Evolutionary conservation across 2,888 invertebrate genomes (phyloP).

Genomic region (Mimas tiliae): DNA sequence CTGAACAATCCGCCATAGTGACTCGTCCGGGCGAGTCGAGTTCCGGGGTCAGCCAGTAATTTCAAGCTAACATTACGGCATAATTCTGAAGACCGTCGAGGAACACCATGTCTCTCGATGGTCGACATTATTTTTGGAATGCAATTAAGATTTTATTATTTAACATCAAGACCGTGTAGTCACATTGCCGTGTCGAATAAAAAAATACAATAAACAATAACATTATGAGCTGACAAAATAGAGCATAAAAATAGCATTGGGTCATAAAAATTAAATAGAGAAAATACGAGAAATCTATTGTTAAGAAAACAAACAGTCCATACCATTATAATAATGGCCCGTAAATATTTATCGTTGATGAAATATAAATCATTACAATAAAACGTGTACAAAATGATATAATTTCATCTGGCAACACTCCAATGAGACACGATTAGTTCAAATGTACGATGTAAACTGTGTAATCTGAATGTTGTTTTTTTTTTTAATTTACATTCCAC

Average conservation of each 20-base stretch:
- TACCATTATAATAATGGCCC: background rate
- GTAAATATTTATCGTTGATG: background rate
- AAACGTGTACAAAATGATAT: conserved; percentile 4
- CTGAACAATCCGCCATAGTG: too few species aligned
- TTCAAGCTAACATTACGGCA: too few species aligned
- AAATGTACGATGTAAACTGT: conserved; percentile 2
- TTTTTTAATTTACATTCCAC: conserved; percentile 15
- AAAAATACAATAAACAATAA: background rate
- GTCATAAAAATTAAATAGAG: background rate
- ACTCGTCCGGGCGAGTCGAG: too few species aligned
- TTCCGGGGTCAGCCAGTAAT: too few species aligned
- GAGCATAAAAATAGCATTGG: background rate
- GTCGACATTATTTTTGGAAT: too few species aligned
- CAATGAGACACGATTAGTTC: conserved; percentile 19
- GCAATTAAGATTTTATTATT: too few species aligned
- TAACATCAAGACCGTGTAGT: too few species aligned
- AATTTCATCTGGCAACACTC: conserved; percentile 14
- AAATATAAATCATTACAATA: conserved; percentile 14
- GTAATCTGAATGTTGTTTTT: background rate
- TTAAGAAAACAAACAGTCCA: background rate
- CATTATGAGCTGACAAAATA: background rate
- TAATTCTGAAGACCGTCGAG: too few species aligned
- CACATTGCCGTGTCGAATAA: too few species aligned
- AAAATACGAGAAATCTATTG: background rate
- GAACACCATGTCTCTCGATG: too few species aligned